Evolutionary conservation across 2,797 vertebrate genomes (phyloP), one percentile per base, ranked within the genome.

Genomic region (Acropternis orthonyx): DNA sequence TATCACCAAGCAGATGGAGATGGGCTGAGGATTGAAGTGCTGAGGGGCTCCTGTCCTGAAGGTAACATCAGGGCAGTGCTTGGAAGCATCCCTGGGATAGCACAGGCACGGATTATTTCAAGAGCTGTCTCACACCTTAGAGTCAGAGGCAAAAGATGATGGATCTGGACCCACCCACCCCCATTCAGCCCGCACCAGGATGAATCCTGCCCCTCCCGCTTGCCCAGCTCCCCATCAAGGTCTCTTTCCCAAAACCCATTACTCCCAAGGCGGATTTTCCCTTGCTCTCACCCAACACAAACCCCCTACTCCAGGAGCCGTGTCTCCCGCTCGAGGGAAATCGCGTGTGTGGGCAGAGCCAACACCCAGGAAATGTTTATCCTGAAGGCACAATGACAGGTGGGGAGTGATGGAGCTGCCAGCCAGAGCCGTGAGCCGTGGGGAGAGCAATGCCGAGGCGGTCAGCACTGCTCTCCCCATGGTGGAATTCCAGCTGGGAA

Each of bases 321-420:
- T 16, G 79, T 55, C 89, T 92, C 68, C 61, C 0, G 24, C 82
- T 69, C 4, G 3, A 41, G 85, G 83, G 86, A 92, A 92, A 66
- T 22, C 7, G 2, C 1, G 1, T 51, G 71, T 43, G 93, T 93
- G 88, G 94, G 88, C 83, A 95, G 85, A 95, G 69, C 85, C 82
- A 1, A 6, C 2, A 2, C 92, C 94, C 52, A 23, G 88, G 90
- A 92, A 83, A 82, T 85, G 84, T 94, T 95, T 88, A 85, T 93
- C 76, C 90, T 85, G 86, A 28, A 94, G 76, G 76, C 39, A 41
- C 49, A 46, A 44, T 10, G 43, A 65, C 92, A 80, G 69, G 73
- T 62, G 74, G 88, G 85, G 73, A 88, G 41, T 4, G 7, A 58
- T 10, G 49, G 81, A 63, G 55, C 78, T 46, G 37, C 71, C 63